Evolutionary conservation across 2,888 invertebrate species (phyloP), one percentile per base, ranked within the genome.

Genomic region (Lycaena phlaeas): DNA sequence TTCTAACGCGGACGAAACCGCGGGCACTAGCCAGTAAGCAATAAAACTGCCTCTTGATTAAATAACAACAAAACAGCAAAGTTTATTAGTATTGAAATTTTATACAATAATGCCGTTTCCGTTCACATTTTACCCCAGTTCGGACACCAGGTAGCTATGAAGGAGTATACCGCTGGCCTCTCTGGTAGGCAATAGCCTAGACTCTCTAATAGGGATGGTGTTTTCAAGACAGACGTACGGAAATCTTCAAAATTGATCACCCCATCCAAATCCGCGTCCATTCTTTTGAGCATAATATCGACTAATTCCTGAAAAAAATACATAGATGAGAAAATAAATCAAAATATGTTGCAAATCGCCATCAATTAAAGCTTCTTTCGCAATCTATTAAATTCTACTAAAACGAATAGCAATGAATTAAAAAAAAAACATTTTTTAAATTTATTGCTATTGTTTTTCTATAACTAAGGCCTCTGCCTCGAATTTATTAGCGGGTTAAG

Each of bases 231-330:
- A 0, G 91, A 85, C 9, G 77, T 64, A 27, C 85, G 81, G 59
- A 90, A 93, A 59, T 93, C 92, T 2, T 86, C 75, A 50, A 87
- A 89, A 10, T 89, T 90, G 14, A 94, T 89, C 42, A 88, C 79
- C 0, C 92, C 92, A 57, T 94, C 94, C 45, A 89, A 81, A 57
- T 94, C 93, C 0, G 82, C 47, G 56, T 94, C 94, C 86, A 93
- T 88, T 58, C 91, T 89, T 58, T 89, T 92, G 9, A 92, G 72
- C 53, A 92, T 77, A 12, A 90, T 86, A 52, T 92, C 92, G 1
- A 91, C 89, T 58, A 93, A 81, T 58, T 94, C 94, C 87, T 92
- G 84, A 4, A 41, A 44, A 43, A 22, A 29, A 41, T 11, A 36
- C 14, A n/a, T n/a, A n/a, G n/a, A n/a, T n/a, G n/a, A n/a, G n/a